These are phyloP conservation scores for Diarsia dahlii DNA, from an alignment of 2,888 invertebrate genomes.

Conservation along the genomic window DNA sequence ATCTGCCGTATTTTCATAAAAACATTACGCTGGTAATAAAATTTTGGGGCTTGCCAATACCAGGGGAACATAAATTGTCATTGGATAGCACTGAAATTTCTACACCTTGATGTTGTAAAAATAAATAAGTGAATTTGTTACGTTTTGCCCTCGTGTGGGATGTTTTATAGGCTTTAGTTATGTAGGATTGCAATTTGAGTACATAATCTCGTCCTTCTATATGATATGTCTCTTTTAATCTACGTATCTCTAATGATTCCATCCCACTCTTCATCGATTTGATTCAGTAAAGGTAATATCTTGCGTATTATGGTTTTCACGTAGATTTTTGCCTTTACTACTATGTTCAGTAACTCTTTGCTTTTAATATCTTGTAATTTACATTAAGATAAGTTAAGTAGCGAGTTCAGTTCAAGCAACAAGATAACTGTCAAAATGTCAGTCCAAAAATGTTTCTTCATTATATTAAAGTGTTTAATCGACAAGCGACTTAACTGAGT, in stretches of 20 bases:
- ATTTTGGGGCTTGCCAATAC: slow-evolving; percentile 75
- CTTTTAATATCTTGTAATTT: not conserved
- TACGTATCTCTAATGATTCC: not conserved
- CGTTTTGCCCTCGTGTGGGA: slow-evolving; percentile 20
- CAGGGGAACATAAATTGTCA: slow-evolving; percentile 73
- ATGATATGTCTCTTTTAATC: not conserved
- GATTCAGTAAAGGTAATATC: not conserved
- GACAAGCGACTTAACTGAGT: not conserved
- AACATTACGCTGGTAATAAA: slow-evolving; percentile 78
- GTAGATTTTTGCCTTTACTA: not conserved
- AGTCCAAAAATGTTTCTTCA: not conserved
- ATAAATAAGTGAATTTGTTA: slow-evolving; percentile 61
- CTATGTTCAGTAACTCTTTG: not conserved
- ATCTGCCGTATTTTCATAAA: slow-evolving; percentile 74
- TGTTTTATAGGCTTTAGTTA: slow-evolving; percentile 2
- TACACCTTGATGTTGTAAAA: slow-evolving; percentile 57
- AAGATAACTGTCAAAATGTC: not conserved
- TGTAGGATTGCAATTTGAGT: slow-evolving; percentile 14
- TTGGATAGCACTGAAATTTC: slow-evolving; percentile 66
- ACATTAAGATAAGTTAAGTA: not conserved
- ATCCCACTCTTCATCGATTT: not conserved
- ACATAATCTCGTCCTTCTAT: not conserved
- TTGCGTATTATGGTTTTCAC: not conserved
- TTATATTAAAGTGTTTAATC: not conserved
- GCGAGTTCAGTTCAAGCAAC: not conserved